Conservation (phyloP, 2,888 invertebrate species). For the Hanleya hanleyi region DNA sequence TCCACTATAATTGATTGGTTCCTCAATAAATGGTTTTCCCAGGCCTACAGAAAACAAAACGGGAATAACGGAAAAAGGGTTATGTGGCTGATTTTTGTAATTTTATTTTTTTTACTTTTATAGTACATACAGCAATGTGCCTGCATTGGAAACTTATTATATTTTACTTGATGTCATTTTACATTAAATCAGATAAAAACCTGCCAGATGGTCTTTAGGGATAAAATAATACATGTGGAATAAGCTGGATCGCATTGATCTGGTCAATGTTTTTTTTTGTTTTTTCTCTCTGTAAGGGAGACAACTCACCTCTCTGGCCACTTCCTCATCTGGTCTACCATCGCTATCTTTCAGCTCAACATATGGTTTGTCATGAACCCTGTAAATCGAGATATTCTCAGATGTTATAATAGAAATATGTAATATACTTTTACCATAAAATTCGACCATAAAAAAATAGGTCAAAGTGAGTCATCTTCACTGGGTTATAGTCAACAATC, state of each 20-base stretch:
- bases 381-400: constrained; percentile 42
- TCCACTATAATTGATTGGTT: constrained; percentile 92
- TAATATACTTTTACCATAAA: not conserved
- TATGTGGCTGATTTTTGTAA: too few relatives aligned
- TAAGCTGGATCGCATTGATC: too few relatives aligned
- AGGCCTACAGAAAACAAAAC: constrained; percentile 77
- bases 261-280: too few relatives aligned
- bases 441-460: not conserved
- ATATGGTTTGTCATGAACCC: constrained; percentile 84
- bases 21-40: constrained; percentile 86
- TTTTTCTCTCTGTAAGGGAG: too few relatives aligned
- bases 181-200: too few relatives aligned
- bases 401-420: too few relatives aligned
- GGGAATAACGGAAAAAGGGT: not conserved
- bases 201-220: too few relatives aligned
- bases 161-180: not conserved
- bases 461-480: too few relatives aligned
- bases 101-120: too few relatives aligned
- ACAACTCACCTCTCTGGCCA: constrained; percentile 76
- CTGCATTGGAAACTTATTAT: too few relatives aligned
- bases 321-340: constrained; percentile 83
- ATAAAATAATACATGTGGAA: too few relatives aligned
- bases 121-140: too few relatives aligned
- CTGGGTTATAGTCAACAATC: not conserved
- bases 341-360: constrained; percentile 84